Conservation (phyloP, 2,888 invertebrate genomes). For the Agrilus biguttatus region DNA sequence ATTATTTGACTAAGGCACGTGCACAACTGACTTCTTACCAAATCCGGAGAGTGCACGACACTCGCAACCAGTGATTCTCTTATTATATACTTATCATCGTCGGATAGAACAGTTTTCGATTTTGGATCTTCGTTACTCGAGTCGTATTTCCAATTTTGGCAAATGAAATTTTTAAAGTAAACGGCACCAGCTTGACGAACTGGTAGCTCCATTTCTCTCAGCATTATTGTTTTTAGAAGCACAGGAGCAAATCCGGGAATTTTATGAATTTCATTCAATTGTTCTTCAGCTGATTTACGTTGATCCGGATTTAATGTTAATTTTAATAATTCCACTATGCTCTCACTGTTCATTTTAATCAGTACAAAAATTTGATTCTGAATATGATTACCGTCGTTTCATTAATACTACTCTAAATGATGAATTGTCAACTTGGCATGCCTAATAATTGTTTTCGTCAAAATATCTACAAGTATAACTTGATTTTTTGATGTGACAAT, state of each 20-base stretch:
- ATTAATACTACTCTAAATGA: no score
- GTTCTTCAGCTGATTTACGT: slow-evolving; percentile 82
- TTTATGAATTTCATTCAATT: slow-evolving; percentile 73
- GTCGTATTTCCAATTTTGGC: slow-evolving; percentile 70
- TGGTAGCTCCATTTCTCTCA: slow-evolving; percentile 76
- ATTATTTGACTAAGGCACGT: slow-evolving; percentile 85
- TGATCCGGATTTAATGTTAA: slow-evolving; percentile 79
- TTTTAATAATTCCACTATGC: slow-evolving; percentile 76
- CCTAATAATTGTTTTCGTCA: no score
- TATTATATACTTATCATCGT: slow-evolving; percentile 89
- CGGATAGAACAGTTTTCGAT: slow-evolving; percentile 73
- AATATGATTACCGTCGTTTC: no score
- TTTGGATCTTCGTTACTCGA: slow-evolving; percentile 54
- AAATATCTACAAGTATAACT: no score
- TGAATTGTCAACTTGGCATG: no score
- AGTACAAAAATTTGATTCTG: background rate
- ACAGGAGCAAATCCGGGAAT: slow-evolving; percentile 94
- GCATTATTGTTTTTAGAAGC: slow-evolving; percentile 86
- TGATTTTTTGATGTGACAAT: no score
- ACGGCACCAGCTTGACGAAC: slow-evolving; percentile 93
- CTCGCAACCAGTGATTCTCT: slow-evolving; percentile 89
- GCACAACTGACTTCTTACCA: slow-evolving; percentile 79
- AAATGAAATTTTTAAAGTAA: slow-evolving; percentile 89
- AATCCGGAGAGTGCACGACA: slow-evolving; percentile 80
- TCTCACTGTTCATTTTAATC: slow-evolving; percentile 59